Conservation (phyloP, 1,140 invertebrate genomes). For the Gryllus bimaculatus region DNA sequence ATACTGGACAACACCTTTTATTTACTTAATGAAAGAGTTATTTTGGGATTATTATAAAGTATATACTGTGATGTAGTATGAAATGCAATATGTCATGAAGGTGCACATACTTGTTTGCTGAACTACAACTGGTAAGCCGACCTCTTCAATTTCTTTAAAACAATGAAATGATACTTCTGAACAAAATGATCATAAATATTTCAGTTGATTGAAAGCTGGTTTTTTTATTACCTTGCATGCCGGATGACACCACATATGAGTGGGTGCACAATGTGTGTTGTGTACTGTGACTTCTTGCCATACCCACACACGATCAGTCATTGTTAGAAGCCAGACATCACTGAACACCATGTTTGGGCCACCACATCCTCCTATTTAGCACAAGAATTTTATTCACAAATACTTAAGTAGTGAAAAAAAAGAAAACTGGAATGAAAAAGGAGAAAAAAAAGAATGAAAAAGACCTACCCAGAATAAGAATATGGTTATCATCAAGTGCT, state of each 20-base stretch:
- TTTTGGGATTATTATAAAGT: no score
- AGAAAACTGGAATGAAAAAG: neutral
- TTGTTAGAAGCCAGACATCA: slow-evolving; percentile 59
- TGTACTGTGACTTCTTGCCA: slow-evolving; percentile 71
- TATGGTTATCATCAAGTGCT: slow-evolving; percentile 47
- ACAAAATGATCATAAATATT: no score
- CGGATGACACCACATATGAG: slow-evolving; percentile 86
- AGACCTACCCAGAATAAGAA: slow-evolving; percentile 55
- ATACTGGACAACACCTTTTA: no score
- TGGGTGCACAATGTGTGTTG: slow-evolving; percentile 65
- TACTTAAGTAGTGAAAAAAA: neutral
- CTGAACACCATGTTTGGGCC: slow-evolving; percentile 58
- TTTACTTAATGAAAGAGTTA: no score
- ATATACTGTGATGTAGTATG: no score
- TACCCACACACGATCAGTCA: slow-evolving; percentile 49
- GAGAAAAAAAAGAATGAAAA: neutral
- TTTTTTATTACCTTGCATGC: slow-evolving; percentile 59
- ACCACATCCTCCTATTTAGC: slow-evolving; percentile 49
- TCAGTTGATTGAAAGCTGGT: no score
- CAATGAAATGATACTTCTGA: no score
- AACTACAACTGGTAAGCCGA: no score
- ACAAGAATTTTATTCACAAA: neutral
- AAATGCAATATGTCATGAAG: no score
- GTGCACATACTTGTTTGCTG: no score
- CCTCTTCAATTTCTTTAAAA: no score